These are phyloP conservation scores for Rhinophrynus dorsalis DNA, from an alignment of 2,797 vertebrate species.

Conservation along the genomic window DNA sequence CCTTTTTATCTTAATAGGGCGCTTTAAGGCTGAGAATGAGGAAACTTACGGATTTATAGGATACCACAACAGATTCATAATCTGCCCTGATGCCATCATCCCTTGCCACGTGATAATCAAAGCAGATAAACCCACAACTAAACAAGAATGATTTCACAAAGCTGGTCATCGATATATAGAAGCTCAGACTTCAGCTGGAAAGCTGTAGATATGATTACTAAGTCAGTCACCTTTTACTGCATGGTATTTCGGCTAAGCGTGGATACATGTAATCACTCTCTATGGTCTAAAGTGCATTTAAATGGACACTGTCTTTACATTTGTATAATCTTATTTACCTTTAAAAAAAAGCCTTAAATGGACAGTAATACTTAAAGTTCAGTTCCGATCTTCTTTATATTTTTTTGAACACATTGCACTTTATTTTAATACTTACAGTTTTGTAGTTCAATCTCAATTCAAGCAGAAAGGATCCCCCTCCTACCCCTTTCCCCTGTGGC, in stretches of 20 bases:
- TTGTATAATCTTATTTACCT: no score
- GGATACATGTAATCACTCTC: neutral
- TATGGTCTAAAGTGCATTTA: neutral
- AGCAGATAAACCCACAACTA: slow-evolving; percentile 58
- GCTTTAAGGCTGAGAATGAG: slow-evolving; percentile 40
- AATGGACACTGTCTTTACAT: no score
- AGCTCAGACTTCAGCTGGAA: slow-evolving; percentile 50
- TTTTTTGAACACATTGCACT: no score
- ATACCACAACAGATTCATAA: slow-evolving; percentile 44
- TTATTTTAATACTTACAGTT: no score
- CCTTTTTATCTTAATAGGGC: slow-evolving; percentile 40
- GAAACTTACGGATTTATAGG: slow-evolving; percentile 54
- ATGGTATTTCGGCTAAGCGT: neutral
- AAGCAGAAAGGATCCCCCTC: no score
- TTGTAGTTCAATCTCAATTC: no score
- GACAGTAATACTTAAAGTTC: no score
- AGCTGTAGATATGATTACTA: neutral
- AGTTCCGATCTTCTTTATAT: no score
- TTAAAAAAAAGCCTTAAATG: no score
- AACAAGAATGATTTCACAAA: slow-evolving; percentile 61
- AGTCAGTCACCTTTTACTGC: neutral
- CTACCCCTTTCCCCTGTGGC: no score
- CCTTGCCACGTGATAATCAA: slow-evolving; percentile 52
- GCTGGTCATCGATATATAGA: slow-evolving; percentile 58
- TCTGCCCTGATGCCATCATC: slow-evolving; percentile 58